Conservation (phyloP, 2,797 vertebrate genomes). For the Paguma larvata region DNA sequence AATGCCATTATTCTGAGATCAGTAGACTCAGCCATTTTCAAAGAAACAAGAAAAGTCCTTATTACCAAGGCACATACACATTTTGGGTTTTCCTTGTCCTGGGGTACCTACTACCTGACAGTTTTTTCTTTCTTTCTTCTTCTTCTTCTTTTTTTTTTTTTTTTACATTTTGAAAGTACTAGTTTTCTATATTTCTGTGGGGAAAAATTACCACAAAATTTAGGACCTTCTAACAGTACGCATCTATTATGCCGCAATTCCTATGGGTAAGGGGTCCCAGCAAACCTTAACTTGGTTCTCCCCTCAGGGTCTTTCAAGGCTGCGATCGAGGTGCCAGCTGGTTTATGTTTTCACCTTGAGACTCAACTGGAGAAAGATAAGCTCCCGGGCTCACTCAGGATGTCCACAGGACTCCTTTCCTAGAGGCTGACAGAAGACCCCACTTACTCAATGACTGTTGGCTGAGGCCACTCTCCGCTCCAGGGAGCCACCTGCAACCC, state of each 20-base stretch:
- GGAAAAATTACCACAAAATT: not conserved
- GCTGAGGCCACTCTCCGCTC: no score
- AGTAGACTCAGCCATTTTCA: not conserved
- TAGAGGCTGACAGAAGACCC: no score
- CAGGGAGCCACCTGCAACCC: rapidly evolving
- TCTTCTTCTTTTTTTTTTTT: no score
- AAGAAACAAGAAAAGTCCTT: not conserved
- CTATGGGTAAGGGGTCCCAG: no score
- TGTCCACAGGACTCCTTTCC: no score
- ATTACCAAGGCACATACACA: not conserved
- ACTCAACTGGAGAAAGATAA: not conserved
- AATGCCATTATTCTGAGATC: not conserved
- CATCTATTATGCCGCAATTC: no score
- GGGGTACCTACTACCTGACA: not conserved
- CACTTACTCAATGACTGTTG: rapidly evolving
- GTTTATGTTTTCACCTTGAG: not conserved
- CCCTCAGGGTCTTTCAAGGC: not conserved
- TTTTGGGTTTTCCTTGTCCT: not conserved
- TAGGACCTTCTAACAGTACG: not conserved
- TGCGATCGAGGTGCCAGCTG: rapidly evolving
- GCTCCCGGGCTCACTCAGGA: rapidly evolving
- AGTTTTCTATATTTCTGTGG: not conserved
- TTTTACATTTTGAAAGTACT: not conserved
- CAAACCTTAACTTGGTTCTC: rapidly evolving
- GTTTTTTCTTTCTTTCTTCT: no score